Evolutionary conservation across 2,888 invertebrate genomes (phyloP).

Genomic region (Leucoma salicis): DNA sequence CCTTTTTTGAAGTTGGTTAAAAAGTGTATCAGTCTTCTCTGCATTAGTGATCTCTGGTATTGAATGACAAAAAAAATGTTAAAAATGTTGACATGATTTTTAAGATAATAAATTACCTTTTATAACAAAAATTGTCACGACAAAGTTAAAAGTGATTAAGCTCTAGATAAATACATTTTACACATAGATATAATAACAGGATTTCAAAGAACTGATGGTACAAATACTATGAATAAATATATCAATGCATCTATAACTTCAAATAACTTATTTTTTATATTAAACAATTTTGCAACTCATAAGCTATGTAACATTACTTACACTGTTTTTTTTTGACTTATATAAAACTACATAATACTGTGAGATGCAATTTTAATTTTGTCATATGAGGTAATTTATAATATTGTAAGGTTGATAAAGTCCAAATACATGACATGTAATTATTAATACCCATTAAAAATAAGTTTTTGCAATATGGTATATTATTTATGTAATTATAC

Average conservation of each 20-base stretch:
- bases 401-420: constrained; percentile 9
- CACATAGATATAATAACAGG: constrained; percentile 1
- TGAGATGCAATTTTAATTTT: constrained; percentile 13
- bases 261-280: background rate
- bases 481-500: constrained; percentile 5
- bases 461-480: constrained; percentile 16
- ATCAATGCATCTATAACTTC: background rate
- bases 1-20: no score
- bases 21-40: constrained; percentile 26
- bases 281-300: background rate
- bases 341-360: background rate
- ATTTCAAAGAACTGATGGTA: no score
- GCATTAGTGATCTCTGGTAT: constrained; percentile 24
- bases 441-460: constrained; percentile 10
- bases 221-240: background rate
- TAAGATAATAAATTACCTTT: constrained; percentile 31
- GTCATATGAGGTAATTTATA: constrained; percentile 30
- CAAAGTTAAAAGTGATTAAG: background rate
- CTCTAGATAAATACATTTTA: background rate
- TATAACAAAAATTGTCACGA: constrained; percentile 24
- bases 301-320: background rate
- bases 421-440: constrained; percentile 12
- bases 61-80: constrained; percentile 24
- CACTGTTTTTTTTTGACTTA: background rate
- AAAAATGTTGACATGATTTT: constrained; percentile 16